Conservation (phyloP, 2,797 vertebrate genomes). For the Mormyrus proboscirostris region DNA sequence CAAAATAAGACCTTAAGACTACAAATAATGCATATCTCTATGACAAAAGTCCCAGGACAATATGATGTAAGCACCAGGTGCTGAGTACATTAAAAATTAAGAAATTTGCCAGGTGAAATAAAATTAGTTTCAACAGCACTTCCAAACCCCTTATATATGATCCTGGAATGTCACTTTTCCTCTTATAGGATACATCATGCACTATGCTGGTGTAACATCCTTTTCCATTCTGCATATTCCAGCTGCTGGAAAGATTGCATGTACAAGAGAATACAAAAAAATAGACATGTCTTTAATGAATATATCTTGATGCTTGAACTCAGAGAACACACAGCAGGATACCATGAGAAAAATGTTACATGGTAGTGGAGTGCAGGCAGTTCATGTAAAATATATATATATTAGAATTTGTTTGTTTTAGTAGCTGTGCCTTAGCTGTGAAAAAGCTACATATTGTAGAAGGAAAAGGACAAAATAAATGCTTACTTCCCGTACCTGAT, state of each 20-base stretch:
- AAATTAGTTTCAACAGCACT: neutral
- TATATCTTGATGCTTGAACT: neutral
- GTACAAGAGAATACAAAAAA: neutral
- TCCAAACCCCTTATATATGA: neutral
- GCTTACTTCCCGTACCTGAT: neutral
- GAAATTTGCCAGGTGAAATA: neutral
- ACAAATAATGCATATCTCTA: neutral
- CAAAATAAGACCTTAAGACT: neutral
- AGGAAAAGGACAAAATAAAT: neutral
- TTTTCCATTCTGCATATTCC: neutral
- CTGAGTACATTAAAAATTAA: neutral
- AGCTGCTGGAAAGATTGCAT: neutral
- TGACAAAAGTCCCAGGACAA: neutral
- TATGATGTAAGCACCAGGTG: neutral
- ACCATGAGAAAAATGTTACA: neutral
- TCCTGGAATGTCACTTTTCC: neutral
- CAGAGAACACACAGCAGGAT: neutral
- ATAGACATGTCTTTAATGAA: neutral
- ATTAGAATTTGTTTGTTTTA: neutral
- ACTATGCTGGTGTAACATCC: neutral
- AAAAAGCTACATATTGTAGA: neutral
- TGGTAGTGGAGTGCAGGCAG: neutral
- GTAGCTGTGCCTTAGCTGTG: neutral
- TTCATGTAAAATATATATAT: neutral
- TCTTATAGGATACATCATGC: neutral